Percentiles rank a stretch among this genome's conserved stretches.
Evolutionary conservation across 1,140 invertebrate species (phyloP).

Genomic region (Teleopsis dalmanni): DNA sequence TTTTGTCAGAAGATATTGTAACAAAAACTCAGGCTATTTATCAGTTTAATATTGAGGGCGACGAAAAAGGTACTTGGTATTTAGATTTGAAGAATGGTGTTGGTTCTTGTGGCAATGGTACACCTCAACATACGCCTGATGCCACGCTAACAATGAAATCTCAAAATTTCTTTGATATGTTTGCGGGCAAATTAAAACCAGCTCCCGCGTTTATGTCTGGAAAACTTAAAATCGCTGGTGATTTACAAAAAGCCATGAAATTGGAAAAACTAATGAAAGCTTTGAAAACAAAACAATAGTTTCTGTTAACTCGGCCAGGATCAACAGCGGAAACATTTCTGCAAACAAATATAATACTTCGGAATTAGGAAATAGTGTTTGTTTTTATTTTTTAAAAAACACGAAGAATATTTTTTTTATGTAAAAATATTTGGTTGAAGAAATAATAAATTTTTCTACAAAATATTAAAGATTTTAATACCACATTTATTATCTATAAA

Average conservation of each 20-base stretch:
- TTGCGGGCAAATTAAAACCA: conserved; percentile 79
- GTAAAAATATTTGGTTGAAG: too few relatives aligned
- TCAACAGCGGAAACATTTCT: too few relatives aligned
- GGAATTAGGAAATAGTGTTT: too few relatives aligned
- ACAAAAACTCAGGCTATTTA: conserved; percentile 75
- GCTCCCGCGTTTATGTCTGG: conserved; percentile 92
- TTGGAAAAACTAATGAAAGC: conserved; percentile 87
- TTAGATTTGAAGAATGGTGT: conserved; percentile 83
- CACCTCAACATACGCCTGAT: conserved; percentile 62
- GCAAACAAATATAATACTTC: too few relatives aligned
- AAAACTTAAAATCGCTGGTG: conserved; percentile 90
- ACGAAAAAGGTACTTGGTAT: conserved; percentile 74
- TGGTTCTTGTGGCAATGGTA: conserved; percentile 72
- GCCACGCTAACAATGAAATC: conserved; percentile 80
- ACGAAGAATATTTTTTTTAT: too few relatives aligned
- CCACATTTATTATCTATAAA: too few relatives aligned
- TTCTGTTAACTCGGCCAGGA: too few relatives aligned
- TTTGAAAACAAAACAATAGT: conserved; percentile 62
- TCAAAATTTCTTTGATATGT: conserved; percentile 70
- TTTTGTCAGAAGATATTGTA: conserved; percentile 68
- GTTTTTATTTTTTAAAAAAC: too few relatives aligned
- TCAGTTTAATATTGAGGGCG: conserved; percentile 83
- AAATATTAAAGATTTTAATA: too few relatives aligned
- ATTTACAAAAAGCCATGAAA: conserved; percentile 92
- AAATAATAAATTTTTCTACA: too few relatives aligned